These are phyloP conservation scores for Loris lydekkerianus DNA, from an alignment of 2,797 vertebrate species.

Conservation along the genomic window DNA sequence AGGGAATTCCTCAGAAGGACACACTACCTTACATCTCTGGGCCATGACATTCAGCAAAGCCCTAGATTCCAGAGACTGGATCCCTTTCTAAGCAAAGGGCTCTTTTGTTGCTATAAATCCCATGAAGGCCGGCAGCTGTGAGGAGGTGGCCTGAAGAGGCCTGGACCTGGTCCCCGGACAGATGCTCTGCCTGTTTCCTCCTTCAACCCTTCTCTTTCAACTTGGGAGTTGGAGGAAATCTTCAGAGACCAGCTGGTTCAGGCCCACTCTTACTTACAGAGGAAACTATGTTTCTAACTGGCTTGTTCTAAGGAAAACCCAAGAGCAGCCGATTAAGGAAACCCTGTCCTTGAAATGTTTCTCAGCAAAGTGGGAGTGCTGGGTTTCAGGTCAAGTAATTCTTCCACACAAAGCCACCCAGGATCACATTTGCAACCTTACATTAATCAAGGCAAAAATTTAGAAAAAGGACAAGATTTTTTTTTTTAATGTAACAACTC, in stretches of 20 bases:
- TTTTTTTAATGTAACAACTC: not conserved
- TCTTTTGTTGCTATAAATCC: not conserved
- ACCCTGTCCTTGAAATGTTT: not conserved
- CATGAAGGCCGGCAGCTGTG: accelerated
- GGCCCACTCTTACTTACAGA: not conserved
- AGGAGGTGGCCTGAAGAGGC: not conserved
- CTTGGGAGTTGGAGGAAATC: not conserved
- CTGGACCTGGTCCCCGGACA: accelerated
- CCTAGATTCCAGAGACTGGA: not conserved
- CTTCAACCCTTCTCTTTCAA: not conserved
- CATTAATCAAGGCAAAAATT: not conserved
- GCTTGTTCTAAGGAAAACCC: not conserved
- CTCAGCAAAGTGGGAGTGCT: not conserved
- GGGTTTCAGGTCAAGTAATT: not conserved
- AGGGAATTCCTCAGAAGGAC: not conserved
- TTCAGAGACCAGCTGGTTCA: not conserved
- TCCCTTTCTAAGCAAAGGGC: not conserved
- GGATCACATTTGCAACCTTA: not conserved
- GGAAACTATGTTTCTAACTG: not conserved
- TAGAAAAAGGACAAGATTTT: not conserved
- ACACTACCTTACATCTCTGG: not conserved
- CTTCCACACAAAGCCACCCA: not conserved
- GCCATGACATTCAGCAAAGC: not conserved
- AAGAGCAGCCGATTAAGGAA: not conserved
- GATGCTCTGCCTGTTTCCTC: not conserved